phyloP scores from a whole-genome alignment of 2,113 vertebrate genomes.

The Dasyurus viverrinus region DNA sequence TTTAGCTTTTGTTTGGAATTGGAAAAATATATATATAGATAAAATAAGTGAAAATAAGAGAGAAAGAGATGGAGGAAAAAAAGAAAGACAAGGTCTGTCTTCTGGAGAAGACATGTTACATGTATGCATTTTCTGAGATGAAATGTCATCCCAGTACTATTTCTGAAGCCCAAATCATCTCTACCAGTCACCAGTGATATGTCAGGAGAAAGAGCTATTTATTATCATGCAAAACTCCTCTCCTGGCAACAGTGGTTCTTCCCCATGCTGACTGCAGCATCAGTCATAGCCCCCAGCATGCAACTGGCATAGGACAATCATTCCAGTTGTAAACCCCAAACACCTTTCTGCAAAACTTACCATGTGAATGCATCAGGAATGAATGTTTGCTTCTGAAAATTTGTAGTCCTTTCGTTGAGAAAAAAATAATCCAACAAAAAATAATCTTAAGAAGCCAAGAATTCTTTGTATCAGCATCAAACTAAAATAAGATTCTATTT shows the following conservation, averaged over 20 bases:
- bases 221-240: not conserved
- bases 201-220: not conserved
- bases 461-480: not conserved
- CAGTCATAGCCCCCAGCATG: not conserved
- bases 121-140: not conserved
- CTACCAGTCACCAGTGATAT: not conserved
- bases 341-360: not conserved
- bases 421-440: not conserved
- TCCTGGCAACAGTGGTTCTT: not conserved
- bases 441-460: not conserved
- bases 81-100: not conserved
- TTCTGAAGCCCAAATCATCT: not conserved
- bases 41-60: not conserved
- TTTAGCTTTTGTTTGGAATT: not conserved
- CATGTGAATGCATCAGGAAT: not conserved
- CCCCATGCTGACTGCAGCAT: not conserved
- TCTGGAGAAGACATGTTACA: not conserved
- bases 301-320: not conserved
- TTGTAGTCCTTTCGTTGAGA: not conserved
- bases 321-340: not conserved
- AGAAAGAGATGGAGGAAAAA: not conserved
- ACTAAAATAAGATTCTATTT: not conserved
- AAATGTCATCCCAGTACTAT: not conserved
- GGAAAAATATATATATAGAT: not conserved
- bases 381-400: not conserved